These are phyloP conservation scores for Cephalopterus ornatus DNA, from an alignment of 2,113 vertebrate genomes.

Conservation along the genomic window DNA sequence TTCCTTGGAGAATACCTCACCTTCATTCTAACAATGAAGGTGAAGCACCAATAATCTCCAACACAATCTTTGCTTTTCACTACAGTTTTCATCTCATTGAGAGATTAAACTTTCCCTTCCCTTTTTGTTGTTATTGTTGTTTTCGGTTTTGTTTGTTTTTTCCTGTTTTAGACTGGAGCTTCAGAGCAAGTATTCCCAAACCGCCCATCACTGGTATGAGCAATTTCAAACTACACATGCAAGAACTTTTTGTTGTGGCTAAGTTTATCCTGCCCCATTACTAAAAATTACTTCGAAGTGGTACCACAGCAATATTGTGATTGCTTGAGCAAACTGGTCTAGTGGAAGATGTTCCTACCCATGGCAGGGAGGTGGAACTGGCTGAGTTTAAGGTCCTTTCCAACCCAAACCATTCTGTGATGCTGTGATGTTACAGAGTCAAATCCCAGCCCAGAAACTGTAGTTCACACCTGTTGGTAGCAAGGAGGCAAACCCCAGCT, in stretches of 20 bases:
- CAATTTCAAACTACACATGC: background rate
- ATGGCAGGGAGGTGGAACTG: background rate
- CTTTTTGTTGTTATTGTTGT: no score
- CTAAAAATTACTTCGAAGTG: background rate
- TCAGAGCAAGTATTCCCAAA: background rate
- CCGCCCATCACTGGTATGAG: accelerated
- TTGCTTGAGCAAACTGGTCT: background rate
- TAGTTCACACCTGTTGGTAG: background rate
- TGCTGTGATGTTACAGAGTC: no score
- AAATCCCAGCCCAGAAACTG: background rate
- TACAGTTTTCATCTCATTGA: background rate
- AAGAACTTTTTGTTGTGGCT: background rate
- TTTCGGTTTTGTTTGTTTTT: background rate
- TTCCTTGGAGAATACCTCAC: background rate
- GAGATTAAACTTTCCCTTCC: background rate
- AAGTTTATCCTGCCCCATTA: background rate
- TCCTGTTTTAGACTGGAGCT: background rate
- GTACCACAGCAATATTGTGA: background rate
- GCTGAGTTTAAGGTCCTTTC: background rate
- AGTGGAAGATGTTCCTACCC: background rate
- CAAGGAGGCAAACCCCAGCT: background rate
- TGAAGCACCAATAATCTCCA: background rate
- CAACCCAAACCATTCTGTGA: background rate
- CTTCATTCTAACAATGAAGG: background rate
- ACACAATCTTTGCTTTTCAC: background rate